Conservation (phyloP, 2,113 vertebrate genomes). For the Nothobranchius furzeri region DNA sequence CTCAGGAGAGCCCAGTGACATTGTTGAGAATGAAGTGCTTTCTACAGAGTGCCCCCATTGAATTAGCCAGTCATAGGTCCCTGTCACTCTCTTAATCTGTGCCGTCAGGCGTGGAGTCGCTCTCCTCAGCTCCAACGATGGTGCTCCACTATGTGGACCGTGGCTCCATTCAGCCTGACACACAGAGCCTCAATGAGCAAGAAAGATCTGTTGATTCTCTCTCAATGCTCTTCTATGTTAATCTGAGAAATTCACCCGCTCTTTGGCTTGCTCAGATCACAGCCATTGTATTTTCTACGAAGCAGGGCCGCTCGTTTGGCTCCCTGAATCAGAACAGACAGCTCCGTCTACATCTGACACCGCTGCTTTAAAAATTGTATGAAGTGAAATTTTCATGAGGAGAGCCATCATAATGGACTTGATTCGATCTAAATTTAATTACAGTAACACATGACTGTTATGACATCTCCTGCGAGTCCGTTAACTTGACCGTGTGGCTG, state of each 20-base stretch:
- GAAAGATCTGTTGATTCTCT: conserved; percentile 67
- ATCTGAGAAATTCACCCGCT: conserved; percentile 68
- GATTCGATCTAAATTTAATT: conserved; percentile 72
- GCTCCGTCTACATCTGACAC: conserved; percentile 59
- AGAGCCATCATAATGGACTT: conserved; percentile 56
- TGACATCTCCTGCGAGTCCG: conserved; percentile 60
- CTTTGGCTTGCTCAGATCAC: conserved; percentile 58
- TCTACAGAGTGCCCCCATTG: conserved; percentile 70
- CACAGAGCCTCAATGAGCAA: conserved; percentile 51
- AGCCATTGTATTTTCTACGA: conserved; percentile 64
- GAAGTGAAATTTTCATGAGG: conserved; percentile 59
- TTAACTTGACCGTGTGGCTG: conserved; percentile 53
- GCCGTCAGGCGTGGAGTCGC: conserved; percentile 70
- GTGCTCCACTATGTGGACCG: conserved; percentile 63
- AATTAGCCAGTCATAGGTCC: conserved; percentile 75
- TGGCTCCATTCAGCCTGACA: conserved; percentile 65
- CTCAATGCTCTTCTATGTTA: conserved; percentile 57
- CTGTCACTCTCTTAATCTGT: conserved; percentile 74
- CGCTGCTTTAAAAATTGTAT: conserved; percentile 55
- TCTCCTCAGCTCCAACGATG: conserved; percentile 70
- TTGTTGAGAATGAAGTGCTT: conserved; percentile 67
- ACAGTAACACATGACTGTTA: conserved; percentile 53
- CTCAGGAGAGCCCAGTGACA: conserved; percentile 64
- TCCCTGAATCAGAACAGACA: conserved; percentile 55
- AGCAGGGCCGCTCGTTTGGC: conserved; percentile 58